Evolutionary conservation across 2,113 vertebrate species (phyloP), one percentile per base, ranked within the genome.

Genomic region (Dinomys branickii): DNA sequence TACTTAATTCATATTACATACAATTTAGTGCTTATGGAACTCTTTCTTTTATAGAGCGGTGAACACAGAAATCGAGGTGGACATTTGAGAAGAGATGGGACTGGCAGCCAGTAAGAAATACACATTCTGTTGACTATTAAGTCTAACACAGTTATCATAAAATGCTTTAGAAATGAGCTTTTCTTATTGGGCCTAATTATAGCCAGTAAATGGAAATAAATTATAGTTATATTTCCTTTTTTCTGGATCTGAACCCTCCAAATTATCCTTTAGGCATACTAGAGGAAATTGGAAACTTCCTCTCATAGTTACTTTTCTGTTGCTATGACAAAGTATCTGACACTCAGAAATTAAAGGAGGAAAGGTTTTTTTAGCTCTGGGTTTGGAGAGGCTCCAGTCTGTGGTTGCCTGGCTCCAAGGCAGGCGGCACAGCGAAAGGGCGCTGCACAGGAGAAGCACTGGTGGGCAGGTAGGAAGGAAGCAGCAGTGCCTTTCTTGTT

Each of bases 1-100:
- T 22, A 4, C 7, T 69, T 44, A 24, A 7, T 59, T 67, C 6
- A 2, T 33, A 3, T 4, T 0, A 17, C 33, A 16, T 19, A 2
- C n/a, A 77, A n/a, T 73, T 17, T 7, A 61, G 30, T 35, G 65
- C 59, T 91, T 92, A 5, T 90, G 78, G 30, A n/a, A 58, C 67
- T 81, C 30, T 82, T 91, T 65, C 94, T 93, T 96, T 97, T 69
- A 50, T 87, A 99, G 98, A 90, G 73, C 0, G 97, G 86, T 0
- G 97, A 98, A 58, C 87, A 94, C 63, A 95, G 92, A 95, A 97
- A 56, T 52, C 95, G 94, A 52, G 85, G 95, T 20, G 59, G 52
- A 26, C 96, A 93, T 89, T 97, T 86, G 30, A 95, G 69, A 85
- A 88, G 82, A 96, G 97, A 98, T 16, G 91, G 80, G 88, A 33